Percentiles rank a stretch among this genome's conserved stretches.
phyloP scores from a whole-genome alignment of 2,888 invertebrate species.

The Saturnia pavonia region DNA sequence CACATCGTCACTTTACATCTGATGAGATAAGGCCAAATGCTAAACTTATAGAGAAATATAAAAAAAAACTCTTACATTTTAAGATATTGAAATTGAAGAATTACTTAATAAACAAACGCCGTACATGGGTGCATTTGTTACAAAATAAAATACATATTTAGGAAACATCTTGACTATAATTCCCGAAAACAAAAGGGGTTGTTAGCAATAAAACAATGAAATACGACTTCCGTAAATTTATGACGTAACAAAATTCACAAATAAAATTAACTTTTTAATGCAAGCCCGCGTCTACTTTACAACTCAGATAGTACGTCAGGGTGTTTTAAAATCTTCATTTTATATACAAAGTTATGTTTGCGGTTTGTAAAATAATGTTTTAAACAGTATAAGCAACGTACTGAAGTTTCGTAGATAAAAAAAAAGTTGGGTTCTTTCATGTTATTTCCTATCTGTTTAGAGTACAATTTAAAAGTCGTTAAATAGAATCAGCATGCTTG shows the following conservation, averaged over 20 bases:
- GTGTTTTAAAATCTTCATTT: constrained; percentile 29
- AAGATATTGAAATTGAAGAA: too few relatives aligned
- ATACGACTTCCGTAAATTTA: constrained; percentile 32
- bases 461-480: constrained; percentile 51
- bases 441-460: constrained; percentile 33
- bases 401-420: constrained; percentile 23
- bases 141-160: constrained; percentile 2
- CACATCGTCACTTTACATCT: too few relatives aligned
- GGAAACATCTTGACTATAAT: constrained; percentile 2
- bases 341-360: constrained; percentile 35
- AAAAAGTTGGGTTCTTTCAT: background rate
- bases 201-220: constrained; percentile 34
- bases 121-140: background rate
- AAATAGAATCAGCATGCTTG: constrained; percentile 38
- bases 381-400: fast-evolving
- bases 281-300: constrained; percentile 38
- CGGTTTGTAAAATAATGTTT: constrained; percentile 3
- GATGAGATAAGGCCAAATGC: too few relatives aligned
- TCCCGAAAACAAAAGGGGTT: constrained; percentile 29
- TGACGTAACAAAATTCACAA: constrained; percentile 37
- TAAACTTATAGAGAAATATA: too few relatives aligned
- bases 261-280: constrained; percentile 42
- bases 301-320: constrained; percentile 35
- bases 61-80: too few relatives aligned
- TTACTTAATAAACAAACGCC: too few relatives aligned